A percentile compares a stretch with the other conserved stretches of the same genome.
These are phyloP conservation scores for Drosophila asahinai DNA, from an alignment of 1,140 invertebrate genomes.

Conservation along the genomic window DNA sequence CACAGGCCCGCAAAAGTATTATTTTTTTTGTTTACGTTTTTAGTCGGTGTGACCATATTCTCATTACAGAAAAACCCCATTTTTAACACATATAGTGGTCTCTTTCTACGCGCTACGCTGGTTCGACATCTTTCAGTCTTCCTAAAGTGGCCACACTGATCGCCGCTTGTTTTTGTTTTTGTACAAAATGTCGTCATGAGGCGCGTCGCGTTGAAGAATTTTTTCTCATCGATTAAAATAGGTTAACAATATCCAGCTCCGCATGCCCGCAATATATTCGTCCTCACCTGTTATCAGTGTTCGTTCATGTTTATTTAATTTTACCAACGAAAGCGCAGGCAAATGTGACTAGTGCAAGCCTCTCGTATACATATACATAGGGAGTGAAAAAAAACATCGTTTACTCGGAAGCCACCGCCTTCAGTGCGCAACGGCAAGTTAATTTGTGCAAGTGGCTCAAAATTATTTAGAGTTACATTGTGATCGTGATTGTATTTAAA, in stretches of 20 bases:
- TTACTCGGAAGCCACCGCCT: constrained; percentile 20
- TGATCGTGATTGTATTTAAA: neutral
- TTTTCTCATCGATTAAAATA: constrained; percentile 4
- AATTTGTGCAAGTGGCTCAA: constrained; percentile 33
- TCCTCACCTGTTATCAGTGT: constrained; percentile 1
- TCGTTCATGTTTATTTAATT: constrained; percentile 6
- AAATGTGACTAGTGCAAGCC: constrained; percentile 13
- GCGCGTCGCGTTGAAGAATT: constrained; percentile 6
- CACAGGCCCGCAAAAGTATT: constrained; percentile 65
- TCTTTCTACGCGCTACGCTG: neutral
- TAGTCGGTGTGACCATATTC: neutral
- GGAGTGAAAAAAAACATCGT: neutral
- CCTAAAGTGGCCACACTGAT: constrained; percentile 4
- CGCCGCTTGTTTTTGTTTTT: constrained; percentile 6
- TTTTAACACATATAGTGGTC: neutral
- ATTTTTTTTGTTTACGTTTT: neutral
- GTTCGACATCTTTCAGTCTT: no score
- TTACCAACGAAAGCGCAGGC: neutral
- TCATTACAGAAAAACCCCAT: no score
- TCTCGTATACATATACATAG: neutral
- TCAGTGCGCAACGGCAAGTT: constrained; percentile 51
- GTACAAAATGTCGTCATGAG: constrained; percentile 16
- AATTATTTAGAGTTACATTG: neutral
- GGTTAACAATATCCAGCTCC: neutral
- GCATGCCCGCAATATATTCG: neutral